phyloP scores from a whole-genome alignment of 2,888 invertebrate genomes.

The Chalcosyrphus nemorum region DNA sequence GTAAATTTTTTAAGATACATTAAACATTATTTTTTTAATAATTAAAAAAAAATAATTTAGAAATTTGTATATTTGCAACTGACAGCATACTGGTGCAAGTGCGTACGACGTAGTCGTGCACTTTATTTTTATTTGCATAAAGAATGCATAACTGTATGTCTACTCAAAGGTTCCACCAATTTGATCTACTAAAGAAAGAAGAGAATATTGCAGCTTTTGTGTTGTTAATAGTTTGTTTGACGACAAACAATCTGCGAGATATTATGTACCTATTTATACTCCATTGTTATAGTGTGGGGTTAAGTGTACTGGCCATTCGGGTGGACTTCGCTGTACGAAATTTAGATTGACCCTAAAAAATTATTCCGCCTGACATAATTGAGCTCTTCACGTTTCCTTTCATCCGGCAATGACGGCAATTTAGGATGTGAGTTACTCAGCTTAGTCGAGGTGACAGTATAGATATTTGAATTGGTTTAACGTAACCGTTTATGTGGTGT shows the following conservation, averaged over 20 bases:
- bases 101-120: too few relatives aligned
- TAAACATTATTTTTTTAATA: too few relatives aligned
- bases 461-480: neutral
- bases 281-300: neutral
- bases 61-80: too few relatives aligned
- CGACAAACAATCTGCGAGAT: neutral
- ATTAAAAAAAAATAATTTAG: too few relatives aligned
- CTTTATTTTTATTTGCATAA: constrained; percentile 8
- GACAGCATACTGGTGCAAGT: too few relatives aligned
- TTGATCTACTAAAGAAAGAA: neutral
- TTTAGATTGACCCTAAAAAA: neutral
- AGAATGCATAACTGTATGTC: neutral
- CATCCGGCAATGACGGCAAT: neutral
- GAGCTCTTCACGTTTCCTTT: constrained; percentile 2
- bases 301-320: neutral
- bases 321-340: neutral
- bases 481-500: neutral
- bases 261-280: neutral
- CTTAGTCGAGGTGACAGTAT: neutral
- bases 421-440: neutral
- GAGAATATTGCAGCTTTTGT: neutral
- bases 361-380: neutral
- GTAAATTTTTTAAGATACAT: too few relatives aligned
- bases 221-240: neutral
- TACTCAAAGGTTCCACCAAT: neutral